Conservation (phyloP, 2,797 vertebrate genomes). For the Malacoctenus gilli region DNA sequence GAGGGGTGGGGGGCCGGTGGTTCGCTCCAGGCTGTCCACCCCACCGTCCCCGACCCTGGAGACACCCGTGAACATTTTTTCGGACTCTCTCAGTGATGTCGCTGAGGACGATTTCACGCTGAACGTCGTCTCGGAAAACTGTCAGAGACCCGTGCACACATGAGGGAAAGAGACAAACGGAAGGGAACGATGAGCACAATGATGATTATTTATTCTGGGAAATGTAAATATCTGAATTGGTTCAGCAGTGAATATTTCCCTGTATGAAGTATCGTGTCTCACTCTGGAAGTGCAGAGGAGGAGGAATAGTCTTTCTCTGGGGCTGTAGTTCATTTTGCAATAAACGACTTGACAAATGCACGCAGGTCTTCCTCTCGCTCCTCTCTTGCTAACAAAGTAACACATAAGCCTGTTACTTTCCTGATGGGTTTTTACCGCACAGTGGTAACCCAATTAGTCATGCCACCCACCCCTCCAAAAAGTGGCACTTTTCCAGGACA, state of each 20-base stretch:
- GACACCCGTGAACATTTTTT: slow-evolving; percentile 23
- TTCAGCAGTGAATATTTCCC: slow-evolving; percentile 20
- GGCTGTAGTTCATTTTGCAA: slow-evolving; percentile 53
- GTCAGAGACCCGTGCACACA: slow-evolving; percentile 12
- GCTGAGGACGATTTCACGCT: slow-evolving; percentile 44
- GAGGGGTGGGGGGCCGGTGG: slow-evolving; percentile 50
- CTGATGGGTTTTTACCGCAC: slow-evolving; percentile 68
- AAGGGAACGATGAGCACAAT: slow-evolving; percentile 10
- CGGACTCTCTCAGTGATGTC: slow-evolving; percentile 27
- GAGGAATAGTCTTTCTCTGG: slow-evolving; percentile 21
- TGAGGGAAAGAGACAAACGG: slow-evolving; percentile 23
- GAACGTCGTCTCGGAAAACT: slow-evolving; percentile 45
- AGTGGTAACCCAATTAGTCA: slow-evolving; percentile 72
- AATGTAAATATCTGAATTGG: slow-evolving; percentile 35
- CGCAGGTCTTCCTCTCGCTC: slow-evolving; percentile 34
- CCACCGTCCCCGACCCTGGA: slow-evolving; percentile 52
- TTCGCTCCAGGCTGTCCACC: slow-evolving; percentile 47
- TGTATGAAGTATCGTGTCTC: slow-evolving; percentile 11
- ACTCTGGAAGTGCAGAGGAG: slow-evolving; percentile 32
- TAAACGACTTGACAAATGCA: slow-evolving; percentile 47
- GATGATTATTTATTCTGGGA: slow-evolving; percentile 65
- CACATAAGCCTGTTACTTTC: slow-evolving; percentile 70
- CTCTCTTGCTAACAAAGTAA: slow-evolving; percentile 61
- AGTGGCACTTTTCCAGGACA: slow-evolving; percentile 59
- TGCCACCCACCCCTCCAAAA: slow-evolving; percentile 59